phyloP scores from a whole-genome alignment of 2,888 invertebrate species.

The Agrilus biguttatus region DNA sequence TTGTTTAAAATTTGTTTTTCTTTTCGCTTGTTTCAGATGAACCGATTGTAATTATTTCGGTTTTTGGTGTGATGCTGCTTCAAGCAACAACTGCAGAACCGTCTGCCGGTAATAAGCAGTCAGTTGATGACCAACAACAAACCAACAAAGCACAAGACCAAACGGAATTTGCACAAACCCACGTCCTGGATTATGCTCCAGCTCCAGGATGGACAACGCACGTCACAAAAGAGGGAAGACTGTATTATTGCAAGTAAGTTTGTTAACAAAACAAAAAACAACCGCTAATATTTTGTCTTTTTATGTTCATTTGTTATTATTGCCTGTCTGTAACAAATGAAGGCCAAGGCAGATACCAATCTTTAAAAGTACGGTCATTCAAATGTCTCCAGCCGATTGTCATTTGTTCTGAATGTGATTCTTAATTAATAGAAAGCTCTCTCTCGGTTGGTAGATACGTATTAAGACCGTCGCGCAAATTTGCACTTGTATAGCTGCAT shows the following conservation, averaged over 20 bases:
- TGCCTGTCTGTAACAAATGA: background rate
- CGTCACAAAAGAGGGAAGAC: slow-evolving; percentile 60
- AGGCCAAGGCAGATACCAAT: background rate
- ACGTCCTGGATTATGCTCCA: slow-evolving; percentile 35
- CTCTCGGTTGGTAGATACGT: too few relatives aligned
- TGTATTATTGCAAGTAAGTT: slow-evolving; percentile 86
- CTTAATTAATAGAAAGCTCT: too few relatives aligned
- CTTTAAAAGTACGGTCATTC: background rate
- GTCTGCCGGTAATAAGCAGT: slow-evolving; percentile 13
- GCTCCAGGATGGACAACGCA: slow-evolving; percentile 63
- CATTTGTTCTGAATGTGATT: too few relatives aligned
- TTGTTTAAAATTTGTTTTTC: background rate
- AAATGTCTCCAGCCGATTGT: background rate
- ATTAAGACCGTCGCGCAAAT: too few relatives aligned
- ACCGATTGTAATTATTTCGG: slow-evolving; percentile 1
- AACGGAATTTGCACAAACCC: slow-evolving; percentile 13
- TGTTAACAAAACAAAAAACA: slow-evolving; percentile 5
- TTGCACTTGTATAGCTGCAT: too few relatives aligned
- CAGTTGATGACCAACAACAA: slow-evolving; percentile 10
- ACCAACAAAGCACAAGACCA: slow-evolving; percentile 4
- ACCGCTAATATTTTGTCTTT: background rate
- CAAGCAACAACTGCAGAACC: slow-evolving; percentile 14
- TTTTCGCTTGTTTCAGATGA: background rate
- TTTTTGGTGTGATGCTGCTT: slow-evolving; percentile 15
- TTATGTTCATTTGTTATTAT: background rate